Evolutionary conservation across 2,888 invertebrate genomes (phyloP), one percentile per base, ranked within the genome.

Genomic region (Imbricaverruca yamaguchii): DNA sequence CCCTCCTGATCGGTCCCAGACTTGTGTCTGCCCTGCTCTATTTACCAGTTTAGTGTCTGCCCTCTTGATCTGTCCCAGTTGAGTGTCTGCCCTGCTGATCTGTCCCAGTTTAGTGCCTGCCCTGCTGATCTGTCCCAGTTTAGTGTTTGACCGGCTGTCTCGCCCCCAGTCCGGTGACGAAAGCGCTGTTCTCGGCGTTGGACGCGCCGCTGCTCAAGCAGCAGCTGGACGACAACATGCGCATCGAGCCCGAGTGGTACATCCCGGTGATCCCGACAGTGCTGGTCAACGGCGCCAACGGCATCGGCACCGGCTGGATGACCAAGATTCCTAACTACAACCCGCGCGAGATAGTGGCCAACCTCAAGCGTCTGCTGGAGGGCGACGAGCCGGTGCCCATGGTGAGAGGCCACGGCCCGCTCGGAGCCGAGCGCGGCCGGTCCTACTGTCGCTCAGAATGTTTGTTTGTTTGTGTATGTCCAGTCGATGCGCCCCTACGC

Each of bases 221-320:
- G 86, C 93, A 96, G 85, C 93, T 92, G 84, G 99, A 99, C 87
- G 99, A 99, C 88, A 98, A 95, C 87, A 93, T 93, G 86, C 93
- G 92, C 82, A 97, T 99, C 84, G 98, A 99, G 87, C 98, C 98
- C 0, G 91, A 93, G 25, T 95, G 94, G 91, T 99, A 97, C 87
- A 89, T 94, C 11, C 99, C 99, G 0, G 93, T 98, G 83, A 91
- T 99, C 83, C 99, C 99, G 0, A 97, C 97, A 95, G 91, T 98
- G 39, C 89, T 99, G 80, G 94, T 99, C 0, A 99, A 99, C 86
- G 99, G 99, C 0, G 95, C 97, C 1, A 97, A 98, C 83, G 99
- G 97, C 84, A 98, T 99, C 85, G 98, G 98, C 80, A 98, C 98
- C 0, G 98, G 98, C 25, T 98, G 98, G 98, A 95, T 95, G 89